A percentile compares a stretch with the other conserved stretches of the same genome.
Evolutionary conservation across 2,888 invertebrate genomes (phyloP).

Genomic region (Deilephila elpenor): DNA sequence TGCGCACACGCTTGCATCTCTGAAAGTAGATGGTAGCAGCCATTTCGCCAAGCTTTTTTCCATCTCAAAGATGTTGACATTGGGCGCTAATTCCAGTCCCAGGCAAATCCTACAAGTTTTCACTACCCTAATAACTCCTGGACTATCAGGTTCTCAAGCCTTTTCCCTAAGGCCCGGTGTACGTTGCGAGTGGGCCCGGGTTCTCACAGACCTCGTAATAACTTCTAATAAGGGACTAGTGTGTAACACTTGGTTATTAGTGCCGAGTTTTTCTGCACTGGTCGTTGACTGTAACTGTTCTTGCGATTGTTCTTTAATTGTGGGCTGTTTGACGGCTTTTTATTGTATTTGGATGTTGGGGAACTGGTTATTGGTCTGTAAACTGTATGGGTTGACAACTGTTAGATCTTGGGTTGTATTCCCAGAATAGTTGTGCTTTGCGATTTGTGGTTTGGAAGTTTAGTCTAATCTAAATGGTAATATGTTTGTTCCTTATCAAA

Average conservation of each 20-base stretch:
- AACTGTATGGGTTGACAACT: background rate
- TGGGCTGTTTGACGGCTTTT: background rate
- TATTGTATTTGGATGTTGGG: background rate
- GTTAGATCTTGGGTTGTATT: no score
- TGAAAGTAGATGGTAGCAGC: no score
- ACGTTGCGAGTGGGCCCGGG: background rate
- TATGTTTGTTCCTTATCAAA: no score
- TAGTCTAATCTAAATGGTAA: no score
- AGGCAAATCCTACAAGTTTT: no score
- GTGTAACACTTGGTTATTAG: constrained; percentile 52
- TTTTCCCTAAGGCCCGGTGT: background rate
- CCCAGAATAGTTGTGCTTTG: no score
- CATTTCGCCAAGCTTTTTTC: no score
- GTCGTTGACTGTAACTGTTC: constrained; percentile 37
- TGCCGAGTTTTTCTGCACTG: constrained; percentile 48
- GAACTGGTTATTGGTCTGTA: background rate
- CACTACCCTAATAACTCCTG: no score
- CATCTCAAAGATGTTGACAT: no score
- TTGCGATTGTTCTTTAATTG: constrained; percentile 13
- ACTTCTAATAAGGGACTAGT: constrained; percentile 58
- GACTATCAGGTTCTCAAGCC: background rate
- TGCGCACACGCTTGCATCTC: no score
- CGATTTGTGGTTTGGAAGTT: no score
- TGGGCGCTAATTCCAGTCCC: no score
- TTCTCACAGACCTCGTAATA: constrained; percentile 64